Base-by-base conservation (phyloP, 1,140 invertebrate genomes). In the Drosophila asahinai region DNA sequence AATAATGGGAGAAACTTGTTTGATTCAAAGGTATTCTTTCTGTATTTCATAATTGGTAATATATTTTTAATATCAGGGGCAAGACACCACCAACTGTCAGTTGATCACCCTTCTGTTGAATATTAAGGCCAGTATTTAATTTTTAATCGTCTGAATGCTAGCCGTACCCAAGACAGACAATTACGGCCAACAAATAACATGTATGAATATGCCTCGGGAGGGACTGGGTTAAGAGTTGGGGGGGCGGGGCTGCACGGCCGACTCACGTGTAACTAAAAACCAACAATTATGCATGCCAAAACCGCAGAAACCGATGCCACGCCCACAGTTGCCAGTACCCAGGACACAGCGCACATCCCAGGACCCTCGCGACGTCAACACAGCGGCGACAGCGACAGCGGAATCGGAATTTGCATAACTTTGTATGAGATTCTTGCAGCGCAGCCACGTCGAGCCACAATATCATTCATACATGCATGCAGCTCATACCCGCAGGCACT, bases 341-440 rank as follows among this genome's bases (percentile, higher is more conserved):
- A n/a, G 64, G 51, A 49, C 59, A 19, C 68, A 62, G 72, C 61
- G 59, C 52, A 49, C 62, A 66, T 55, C 54, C 60, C 58, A 40
- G 49, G 59, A 33, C n/a, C 30, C 45, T 30, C 36, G 52, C 61
- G 51, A 66, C 63, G 62, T 47, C 64, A 68, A 68, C 61, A 58
- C 36, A 59, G 66, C 75, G 57, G 76, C 75, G 62, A 71, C 81
- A 64, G 55, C 81, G 81, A 75, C 67, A 81, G 68, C 83, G 66
- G 77, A 75, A 87, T 81, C 84, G 87, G 84, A 89, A 89, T 89
- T 89, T 89, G 86, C 84, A 89, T 89, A 89, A 89, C 84, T 89
- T 89, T 89, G 86, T 90, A 90, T 90, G 86, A 90, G 87, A 90
- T 89, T 89, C 83, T 83, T 81, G 83, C 84, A 74, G 78, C 71